Evolutionary conservation across 2,888 invertebrate genomes (phyloP).

Genomic region (Pammene fasciana): DNA sequence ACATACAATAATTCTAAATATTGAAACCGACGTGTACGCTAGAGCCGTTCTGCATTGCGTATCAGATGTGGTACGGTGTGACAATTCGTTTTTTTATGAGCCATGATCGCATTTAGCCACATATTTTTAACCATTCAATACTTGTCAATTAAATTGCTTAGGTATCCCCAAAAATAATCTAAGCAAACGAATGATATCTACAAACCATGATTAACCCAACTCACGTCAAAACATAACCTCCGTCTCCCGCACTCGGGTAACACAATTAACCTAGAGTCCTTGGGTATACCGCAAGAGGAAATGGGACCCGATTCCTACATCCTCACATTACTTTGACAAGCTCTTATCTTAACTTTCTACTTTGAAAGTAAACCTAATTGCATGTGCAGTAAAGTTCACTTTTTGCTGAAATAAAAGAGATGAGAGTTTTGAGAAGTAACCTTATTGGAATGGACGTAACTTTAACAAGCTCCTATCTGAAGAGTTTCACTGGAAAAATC

Average conservation of each 20-base stretch:
- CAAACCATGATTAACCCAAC: neutral
- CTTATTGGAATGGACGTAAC: slow-evolving; percentile 2
- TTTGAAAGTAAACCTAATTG: neutral
- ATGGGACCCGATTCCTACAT: slow-evolving; percentile 21
- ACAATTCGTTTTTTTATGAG: no score
- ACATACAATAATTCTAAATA: no score
- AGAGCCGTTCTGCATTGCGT: no score
- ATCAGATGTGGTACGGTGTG: no score
- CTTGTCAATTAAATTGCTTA: neutral
- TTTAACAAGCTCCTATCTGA: slow-evolving; percentile 5
- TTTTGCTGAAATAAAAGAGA: neutral
- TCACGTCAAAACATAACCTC: slow-evolving; percentile 6
- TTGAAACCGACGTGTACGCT: no score
- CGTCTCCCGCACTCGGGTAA: neutral
- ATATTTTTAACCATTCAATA: neutral
- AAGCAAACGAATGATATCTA: neutral
- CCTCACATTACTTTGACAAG: slow-evolving; percentile 10
- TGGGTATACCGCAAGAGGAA: slow-evolving; percentile 12
- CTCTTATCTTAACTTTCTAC: neutral
- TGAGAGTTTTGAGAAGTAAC: neutral
- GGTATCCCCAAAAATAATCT: neutral
- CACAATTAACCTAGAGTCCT: slow-evolving; percentile 21
- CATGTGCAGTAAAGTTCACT: neutral
- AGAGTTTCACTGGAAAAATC: neutral
- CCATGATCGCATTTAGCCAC: no score